Evolutionary conservation across 2,797 vertebrate species (phyloP).

Genomic region (Neosalanx taihuensis): DNA sequence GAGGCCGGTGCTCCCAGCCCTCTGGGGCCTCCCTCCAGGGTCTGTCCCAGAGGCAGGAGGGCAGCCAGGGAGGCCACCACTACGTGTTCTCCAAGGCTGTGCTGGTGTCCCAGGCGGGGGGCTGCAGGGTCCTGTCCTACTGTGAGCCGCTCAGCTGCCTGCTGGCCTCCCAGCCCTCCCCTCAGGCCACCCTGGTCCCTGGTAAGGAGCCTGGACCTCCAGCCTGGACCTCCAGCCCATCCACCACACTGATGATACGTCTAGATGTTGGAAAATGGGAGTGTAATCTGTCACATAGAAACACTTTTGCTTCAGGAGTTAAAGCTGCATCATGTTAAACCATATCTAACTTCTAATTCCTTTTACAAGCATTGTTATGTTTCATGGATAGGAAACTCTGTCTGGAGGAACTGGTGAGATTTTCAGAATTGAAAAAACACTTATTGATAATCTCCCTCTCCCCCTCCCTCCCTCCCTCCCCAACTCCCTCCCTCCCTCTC

Average conservation of each 20-base stretch:
- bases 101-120: constrained; percentile 82
- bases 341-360: too few species aligned
- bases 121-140: constrained; percentile 86
- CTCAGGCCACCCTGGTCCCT: constrained; percentile 84
- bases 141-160: constrained; percentile 85
- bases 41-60: constrained; percentile 67
- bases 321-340: too few species aligned
- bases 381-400: background rate
- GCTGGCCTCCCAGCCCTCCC: constrained; percentile 89
- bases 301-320: too few species aligned
- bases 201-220: constrained; percentile 66
- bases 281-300: too few species aligned
- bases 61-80: constrained; percentile 66
- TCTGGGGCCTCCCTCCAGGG: constrained; percentile 42
- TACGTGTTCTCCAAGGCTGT: constrained; percentile 85
- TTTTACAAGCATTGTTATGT: background rate
- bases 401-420: background rate
- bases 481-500: too few species aligned
- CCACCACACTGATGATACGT: too few species aligned
- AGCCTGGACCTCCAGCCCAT: background rate
- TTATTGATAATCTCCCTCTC: background rate
- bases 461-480: too few species aligned
- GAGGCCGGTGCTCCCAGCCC: constrained; percentile 44
- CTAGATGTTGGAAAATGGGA: too few species aligned
- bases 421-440: background rate